Evolutionary conservation across 2,888 invertebrate species (phyloP).

Genomic region (Gari tellinella): DNA sequence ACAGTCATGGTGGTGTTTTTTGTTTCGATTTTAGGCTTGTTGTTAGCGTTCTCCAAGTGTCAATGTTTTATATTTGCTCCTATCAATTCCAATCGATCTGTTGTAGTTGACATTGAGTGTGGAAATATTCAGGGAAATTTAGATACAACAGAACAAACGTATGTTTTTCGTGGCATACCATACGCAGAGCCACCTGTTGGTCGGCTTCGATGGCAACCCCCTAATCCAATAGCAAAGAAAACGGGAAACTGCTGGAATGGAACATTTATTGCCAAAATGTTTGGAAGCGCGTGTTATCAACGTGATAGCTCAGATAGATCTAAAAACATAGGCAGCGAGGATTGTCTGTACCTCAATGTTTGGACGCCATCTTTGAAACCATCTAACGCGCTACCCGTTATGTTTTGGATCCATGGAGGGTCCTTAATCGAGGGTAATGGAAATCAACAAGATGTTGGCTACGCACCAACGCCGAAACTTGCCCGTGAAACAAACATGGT

Average conservation of each 20-base stretch:
- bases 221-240: no score
- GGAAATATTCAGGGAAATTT: no score
- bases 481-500: conserved; percentile 92
- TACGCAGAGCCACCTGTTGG: no score
- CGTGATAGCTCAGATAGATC: conserved; percentile 4
- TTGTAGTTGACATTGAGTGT: no score
- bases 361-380: conserved; percentile 77
- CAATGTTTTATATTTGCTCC: no score
- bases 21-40: no score
- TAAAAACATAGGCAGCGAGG: conserved; percentile 65
- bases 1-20: no score
- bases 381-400: conserved; percentile 69
- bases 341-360: conserved; percentile 78
- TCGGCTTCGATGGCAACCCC: no score
- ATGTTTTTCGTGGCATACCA: no score
- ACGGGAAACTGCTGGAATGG: neutral
- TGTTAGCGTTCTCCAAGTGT: no score
- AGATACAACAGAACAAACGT: no score
- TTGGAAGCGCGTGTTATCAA: conserved; percentile 57
- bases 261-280: neutral
- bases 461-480: conserved; percentile 89
- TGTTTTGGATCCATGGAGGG: conserved; percentile 82
- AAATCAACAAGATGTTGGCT: conserved; percentile 53
- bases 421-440: conserved; percentile 60
- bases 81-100: no score